Conservation (phyloP, 2,113 vertebrate genomes). For the Pluvialis apricaria region DNA sequence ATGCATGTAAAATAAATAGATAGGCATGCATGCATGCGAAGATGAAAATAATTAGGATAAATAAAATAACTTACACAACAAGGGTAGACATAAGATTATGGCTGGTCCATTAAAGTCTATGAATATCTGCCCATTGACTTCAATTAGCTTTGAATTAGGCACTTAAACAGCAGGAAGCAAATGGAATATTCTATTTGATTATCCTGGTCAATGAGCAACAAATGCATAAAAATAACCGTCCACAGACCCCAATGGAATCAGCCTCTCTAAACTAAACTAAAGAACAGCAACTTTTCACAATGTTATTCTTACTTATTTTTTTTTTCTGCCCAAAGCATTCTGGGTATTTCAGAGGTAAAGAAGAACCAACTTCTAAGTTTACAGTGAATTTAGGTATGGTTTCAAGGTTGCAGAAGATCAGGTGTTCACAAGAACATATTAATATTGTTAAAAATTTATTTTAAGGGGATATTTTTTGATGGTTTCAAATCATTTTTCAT, state of each 20-base stretch:
- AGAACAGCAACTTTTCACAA: not conserved
- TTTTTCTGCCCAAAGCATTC: not conserved
- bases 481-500: accelerated
- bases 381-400: not conserved
- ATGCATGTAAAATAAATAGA: not conserved
- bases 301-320: not conserved
- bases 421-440: not conserved
- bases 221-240: slow-evolving; percentile 34
- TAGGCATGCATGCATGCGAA: not conserved
- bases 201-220: slow-evolving; percentile 61
- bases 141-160: slow-evolving; percentile 63
- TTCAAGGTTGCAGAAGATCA: not conserved
- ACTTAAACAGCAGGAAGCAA: slow-evolving; percentile 60
- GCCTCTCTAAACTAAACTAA: not conserved
- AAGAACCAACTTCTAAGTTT: accelerated
- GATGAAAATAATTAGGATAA: slow-evolving; percentile 22
- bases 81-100: slow-evolving; percentile 29
- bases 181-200: slow-evolving; percentile 64
- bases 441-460: not conserved
- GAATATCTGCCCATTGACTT: slow-evolving; percentile 62
- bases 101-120: slow-evolving; percentile 41
- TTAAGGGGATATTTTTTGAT: not conserved
- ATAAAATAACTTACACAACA: slow-evolving; percentile 31
- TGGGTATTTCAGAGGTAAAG: not conserved
- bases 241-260: not conserved